These are phyloP conservation scores for Pseudolycoriella hygida DNA, from an alignment of 2,888 invertebrate species.

Conservation along the genomic window DNA sequence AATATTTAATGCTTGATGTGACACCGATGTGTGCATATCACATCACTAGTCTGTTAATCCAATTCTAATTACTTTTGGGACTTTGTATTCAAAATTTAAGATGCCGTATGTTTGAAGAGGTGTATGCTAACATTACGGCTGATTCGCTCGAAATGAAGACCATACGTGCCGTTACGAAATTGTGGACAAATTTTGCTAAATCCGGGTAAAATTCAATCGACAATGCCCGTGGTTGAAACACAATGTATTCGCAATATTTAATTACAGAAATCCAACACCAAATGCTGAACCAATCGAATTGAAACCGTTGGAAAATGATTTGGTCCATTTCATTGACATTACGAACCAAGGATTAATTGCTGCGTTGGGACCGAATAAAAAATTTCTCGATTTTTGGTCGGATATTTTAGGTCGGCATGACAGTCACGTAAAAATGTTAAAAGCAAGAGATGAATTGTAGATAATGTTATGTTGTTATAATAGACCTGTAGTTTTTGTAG, in stretches of 20 bases:
- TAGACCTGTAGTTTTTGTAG: too few species aligned
- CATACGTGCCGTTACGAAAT: background rate
- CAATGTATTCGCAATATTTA: background rate
- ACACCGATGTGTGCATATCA: background rate
- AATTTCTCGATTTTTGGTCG: background rate
- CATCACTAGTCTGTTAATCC: too few species aligned
- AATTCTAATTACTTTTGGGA: too few species aligned
- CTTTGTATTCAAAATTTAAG: background rate
- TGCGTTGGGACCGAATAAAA: background rate
- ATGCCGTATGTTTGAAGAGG: background rate
- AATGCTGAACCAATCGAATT: background rate
- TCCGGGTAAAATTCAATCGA: slow-evolving; percentile 5
- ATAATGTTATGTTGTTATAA: too few species aligned
- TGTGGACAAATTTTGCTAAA: slow-evolving; percentile 8
- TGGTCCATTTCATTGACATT: slow-evolving; percentile 3
- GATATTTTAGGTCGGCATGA: background rate
- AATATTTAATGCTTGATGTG: background rate
- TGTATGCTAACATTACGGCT: slow-evolving; percentile 1
- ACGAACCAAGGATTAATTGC: slow-evolving; percentile 1
- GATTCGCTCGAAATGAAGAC: slow-evolving; percentile 4
- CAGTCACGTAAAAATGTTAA: too few species aligned
- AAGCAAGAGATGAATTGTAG: too few species aligned
- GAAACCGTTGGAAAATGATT: background rate
- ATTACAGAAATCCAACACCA: slow-evolving; percentile 2
- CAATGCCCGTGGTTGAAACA: background rate